Base-by-base conservation (phyloP, 2,797 vertebrate genomes). In the Neoniphon sammara region DNA sequence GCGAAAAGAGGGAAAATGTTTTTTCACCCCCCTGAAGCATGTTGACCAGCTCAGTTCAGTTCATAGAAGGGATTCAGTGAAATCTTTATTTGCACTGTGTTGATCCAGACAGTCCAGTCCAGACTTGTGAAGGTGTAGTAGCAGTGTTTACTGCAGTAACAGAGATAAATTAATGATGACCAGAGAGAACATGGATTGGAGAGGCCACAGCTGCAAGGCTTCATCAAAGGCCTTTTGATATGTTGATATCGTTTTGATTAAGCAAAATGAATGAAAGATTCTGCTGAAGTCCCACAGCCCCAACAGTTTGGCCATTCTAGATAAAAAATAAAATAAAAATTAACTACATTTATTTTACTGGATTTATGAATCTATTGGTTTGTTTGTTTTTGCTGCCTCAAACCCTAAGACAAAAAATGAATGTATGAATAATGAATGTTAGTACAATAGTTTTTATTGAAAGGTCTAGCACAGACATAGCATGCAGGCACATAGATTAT, bases 171-270 rank as follows among this genome's bases (percentile, higher is more conserved):
- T 90, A 84, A 85, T 31, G 61, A 77, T 66, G 67, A 78, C 64
- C 78, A 77, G 71, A 83, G 85, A 87, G 80, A 79, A 82, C 84
- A 30, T 66, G 80, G 73, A 69, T 61, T 85, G 78, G 88, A 92
- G 89, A 88, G 87, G 85, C 78, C 68, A 55, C 90, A 92, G 91
- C 90, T 92, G 91, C 81, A 75, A 71, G 56, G 71, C 73, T 70
- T 77, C 83, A 87, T 92, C 90, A 91, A 91, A 92, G 88, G 62
- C 77, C 85, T 89, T 92, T 92, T 93, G 85, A 93, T 88, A 93
- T 91, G 89, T 75, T 91, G 89, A 93, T 92, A 59, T 82, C 59
- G 73, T 88, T 89, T 84, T 86, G 57, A 87, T 88, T 88, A 60
- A 82, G 47, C 46, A 75, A 82, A 81, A 83, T 62, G 31, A 77